Evolutionary conservation across 37 sponge, comb jelly and placozoan species (phyloP).

Genomic region (Haliclona indistincta): DNA sequence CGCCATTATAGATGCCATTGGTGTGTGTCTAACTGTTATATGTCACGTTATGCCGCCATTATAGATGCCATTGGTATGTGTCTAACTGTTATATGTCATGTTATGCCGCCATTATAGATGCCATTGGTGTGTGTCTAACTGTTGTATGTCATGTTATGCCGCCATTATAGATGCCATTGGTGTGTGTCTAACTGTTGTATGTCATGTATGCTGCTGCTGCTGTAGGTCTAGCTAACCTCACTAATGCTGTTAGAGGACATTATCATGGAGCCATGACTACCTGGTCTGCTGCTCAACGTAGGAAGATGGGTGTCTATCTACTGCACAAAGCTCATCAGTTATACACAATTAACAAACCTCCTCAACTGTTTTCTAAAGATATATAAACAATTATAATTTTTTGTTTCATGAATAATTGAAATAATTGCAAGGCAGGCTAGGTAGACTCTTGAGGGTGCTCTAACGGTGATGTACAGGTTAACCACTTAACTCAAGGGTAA

Average conservation of each 20-base stretch:
- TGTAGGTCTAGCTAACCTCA: slow-evolving; percentile 74
- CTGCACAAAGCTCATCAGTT: slow-evolving; percentile 70
- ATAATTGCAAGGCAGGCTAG: too few relatives aligned
- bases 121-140: slow-evolving; percentile 62
- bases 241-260: slow-evolving; percentile 75
- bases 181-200: slow-evolving; percentile 6
- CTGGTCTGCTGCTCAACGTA: slow-evolving; percentile 48
- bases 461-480: too few relatives aligned
- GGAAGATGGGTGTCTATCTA: slow-evolving; percentile 81
- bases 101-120: slow-evolving; percentile 85
- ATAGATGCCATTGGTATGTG: slow-evolving; percentile 83
- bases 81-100: neutral
- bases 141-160: slow-evolving; percentile 19
- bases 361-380: slow-evolving; percentile 26
- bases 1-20: slow-evolving; percentile 84
- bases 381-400: too few relatives aligned
- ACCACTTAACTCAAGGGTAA: too few relatives aligned
- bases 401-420: too few relatives aligned
- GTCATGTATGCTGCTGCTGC: neutral
- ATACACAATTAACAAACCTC: slow-evolving; percentile 39
- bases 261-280: slow-evolving; percentile 44
- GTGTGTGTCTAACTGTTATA: slow-evolving; percentile 23
- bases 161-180: slow-evolving; percentile 87
- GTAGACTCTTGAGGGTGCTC: too few relatives aligned
- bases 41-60: slow-evolving; percentile 76